These are phyloP conservation scores for Aegithalos caudatus DNA, from an alignment of 2,113 vertebrate genomes.

Conservation along the genomic window DNA sequence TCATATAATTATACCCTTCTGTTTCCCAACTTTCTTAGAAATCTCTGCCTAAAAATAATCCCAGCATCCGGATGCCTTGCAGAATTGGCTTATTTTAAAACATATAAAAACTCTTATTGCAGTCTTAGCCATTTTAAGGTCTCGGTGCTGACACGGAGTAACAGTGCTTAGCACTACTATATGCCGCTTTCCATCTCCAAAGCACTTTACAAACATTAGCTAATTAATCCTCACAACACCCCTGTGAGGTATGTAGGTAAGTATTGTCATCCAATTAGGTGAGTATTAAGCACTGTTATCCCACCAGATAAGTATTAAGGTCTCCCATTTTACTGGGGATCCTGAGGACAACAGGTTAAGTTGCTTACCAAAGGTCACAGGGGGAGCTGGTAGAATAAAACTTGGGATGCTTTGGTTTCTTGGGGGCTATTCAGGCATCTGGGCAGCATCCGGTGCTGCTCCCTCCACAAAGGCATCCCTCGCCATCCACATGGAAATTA, in stretches of 20 bases:
- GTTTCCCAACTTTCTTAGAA: slow-evolving; percentile 55
- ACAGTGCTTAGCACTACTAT: slow-evolving; percentile 32
- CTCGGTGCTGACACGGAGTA: neutral
- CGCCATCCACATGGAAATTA: neutral
- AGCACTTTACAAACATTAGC: slow-evolving; percentile 69
- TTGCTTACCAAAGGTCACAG: slow-evolving; percentile 63
- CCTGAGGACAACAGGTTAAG: slow-evolving; percentile 69
- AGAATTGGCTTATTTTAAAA: slow-evolving; percentile 46
- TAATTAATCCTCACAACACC: slow-evolving; percentile 72
- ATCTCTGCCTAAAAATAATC: slow-evolving; percentile 30
- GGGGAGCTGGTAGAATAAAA: slow-evolving; percentile 17
- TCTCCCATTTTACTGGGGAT: slow-evolving; percentile 67
- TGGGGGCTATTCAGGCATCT: neutral
- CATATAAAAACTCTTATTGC: slow-evolving; percentile 8
- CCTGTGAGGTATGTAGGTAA: slow-evolving; percentile 72
- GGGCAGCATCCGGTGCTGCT: neutral
- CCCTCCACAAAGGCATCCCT: neutral
- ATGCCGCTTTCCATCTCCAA: slow-evolving; percentile 53
- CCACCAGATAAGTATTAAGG: slow-evolving; percentile 68
- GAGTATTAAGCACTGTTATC: slow-evolving; percentile 66
- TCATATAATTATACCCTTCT: slow-evolving; percentile 17
- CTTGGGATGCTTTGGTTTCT: slow-evolving; percentile 34
- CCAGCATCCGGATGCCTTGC: neutral
- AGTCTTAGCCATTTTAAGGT: slow-evolving; percentile 18
- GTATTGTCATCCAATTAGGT: slow-evolving; percentile 73